Evolutionary conservation across 2,797 vertebrate genomes (phyloP).

Genomic region (Mormyrops attenuatus): DNA sequence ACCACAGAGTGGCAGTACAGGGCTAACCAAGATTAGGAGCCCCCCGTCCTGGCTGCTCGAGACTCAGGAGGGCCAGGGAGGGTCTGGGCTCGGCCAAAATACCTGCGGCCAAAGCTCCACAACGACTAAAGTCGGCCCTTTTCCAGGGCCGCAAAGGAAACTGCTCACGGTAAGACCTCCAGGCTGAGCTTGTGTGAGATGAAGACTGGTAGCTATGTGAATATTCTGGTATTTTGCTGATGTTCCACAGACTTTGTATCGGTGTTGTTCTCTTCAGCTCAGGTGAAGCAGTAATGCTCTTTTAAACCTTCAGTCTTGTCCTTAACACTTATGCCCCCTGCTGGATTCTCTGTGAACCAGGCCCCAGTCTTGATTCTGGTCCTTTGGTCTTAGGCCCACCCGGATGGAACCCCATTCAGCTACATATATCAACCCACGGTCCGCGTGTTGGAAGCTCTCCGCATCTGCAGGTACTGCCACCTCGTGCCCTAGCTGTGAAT

Average conservation of each 20-base stretch:
- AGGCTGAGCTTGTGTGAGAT: background rate
- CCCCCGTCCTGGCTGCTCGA: background rate
- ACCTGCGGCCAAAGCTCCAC: background rate
- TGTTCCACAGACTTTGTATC: background rate
- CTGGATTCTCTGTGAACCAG: background rate
- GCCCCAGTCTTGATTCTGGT: background rate
- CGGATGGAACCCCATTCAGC: slow-evolving; percentile 5
- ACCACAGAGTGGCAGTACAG: background rate
- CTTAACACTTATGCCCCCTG: background rate
- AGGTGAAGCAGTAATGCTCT: background rate
- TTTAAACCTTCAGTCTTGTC: background rate
- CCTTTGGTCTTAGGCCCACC: background rate
- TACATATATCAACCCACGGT: background rate
- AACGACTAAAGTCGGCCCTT: background rate
- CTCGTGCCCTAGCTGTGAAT: background rate
- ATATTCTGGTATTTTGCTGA: background rate
- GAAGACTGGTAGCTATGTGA: background rate
- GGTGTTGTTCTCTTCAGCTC: background rate
- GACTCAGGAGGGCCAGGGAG: background rate
- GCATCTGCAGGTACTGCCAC: background rate
- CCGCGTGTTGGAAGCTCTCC: background rate
- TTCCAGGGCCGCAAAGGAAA: background rate
- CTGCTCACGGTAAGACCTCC: background rate
- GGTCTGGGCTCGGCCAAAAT: background rate
- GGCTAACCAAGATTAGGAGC: background rate